A percentile compares a stretch with the other conserved stretches of the same genome.
phyloP scores from a whole-genome alignment of 2,888 invertebrate genomes.

The Patella caerulea region DNA sequence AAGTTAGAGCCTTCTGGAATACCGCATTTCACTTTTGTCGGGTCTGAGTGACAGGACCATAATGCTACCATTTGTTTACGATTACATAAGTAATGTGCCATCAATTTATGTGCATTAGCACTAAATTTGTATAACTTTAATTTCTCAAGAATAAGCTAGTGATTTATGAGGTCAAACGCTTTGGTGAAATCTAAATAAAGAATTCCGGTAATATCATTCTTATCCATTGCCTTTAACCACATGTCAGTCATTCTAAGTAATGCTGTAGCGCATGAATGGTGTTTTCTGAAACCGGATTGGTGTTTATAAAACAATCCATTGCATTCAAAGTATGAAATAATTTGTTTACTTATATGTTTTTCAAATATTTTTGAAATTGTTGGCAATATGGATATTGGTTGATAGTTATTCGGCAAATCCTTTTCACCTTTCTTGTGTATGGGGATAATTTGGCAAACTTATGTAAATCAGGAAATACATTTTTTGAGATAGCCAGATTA shows the following conservation, averaged over 20 bases:
- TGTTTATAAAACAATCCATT: not conserved
- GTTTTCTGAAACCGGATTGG: not conserved
- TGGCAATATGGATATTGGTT: not conserved
- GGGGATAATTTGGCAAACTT: not conserved
- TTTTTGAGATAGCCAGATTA: not conserved
- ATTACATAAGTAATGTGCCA: not conserved
- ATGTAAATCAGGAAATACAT: not conserved
- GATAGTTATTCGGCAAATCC: not conserved
- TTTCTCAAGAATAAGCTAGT: not conserved
- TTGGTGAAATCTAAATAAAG: not conserved
- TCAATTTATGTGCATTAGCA: not conserved
- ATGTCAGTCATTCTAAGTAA: not conserved
- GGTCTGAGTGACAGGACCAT: not conserved
- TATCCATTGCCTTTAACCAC: not conserved
- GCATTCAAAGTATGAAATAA: not conserved
- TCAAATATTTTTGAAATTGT: not conserved
- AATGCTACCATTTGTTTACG: not conserved
- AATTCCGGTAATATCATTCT: not conserved
- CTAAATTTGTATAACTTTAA: not conserved
- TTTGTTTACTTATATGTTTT: not conserved
- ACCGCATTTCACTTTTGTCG: not conserved
- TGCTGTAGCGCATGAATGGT: not conserved
- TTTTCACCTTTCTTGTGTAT: not conserved
- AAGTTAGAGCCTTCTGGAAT: not conserved
- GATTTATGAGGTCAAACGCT: not conserved